Base-by-base conservation (phyloP, 2,113 vertebrate genomes). In the Chlorodrepanis virens region DNA sequence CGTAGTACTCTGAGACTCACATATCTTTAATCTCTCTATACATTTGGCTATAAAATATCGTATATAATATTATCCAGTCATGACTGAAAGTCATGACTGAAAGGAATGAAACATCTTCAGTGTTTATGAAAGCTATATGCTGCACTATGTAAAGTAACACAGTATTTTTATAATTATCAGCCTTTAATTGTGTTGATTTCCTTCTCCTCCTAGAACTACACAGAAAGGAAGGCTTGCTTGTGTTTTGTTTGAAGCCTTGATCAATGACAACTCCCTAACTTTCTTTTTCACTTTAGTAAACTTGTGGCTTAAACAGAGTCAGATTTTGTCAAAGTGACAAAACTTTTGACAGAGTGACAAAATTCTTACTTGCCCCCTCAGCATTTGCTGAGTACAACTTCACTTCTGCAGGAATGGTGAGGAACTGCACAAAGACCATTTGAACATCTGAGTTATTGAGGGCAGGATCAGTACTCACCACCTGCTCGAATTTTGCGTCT, bases 171-270 rank as follows among this genome's bases (percentile, higher is more conserved):
- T 70, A 54, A 74, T 92, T 89, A 90, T 82, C 78, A 70, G 50
- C 49, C 52, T 49, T 89, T 95, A 69, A 63, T 91, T 79, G 29
- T 71, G 52, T 88, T 94, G 31, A 88, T 77, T 94, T 95, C 90
- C 81, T 92, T 47, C 35, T 91, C 21, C 35, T 82, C 47, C 61
- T 76, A 53, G 87, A 83, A 83, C 86, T 90, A 95, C 63, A 59
- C 57, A 84, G 72, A 94, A 71, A 85, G 81, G 85, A 94, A 91
- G 42, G 37, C 28, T 40, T 2, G 3, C 17, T 92, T 57, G 35
- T 69, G 60, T 89, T 91, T 79, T 52, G 21, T 87, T 87, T 84
- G 52, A 65, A 78, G 27, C 7, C 10, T 85, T 59, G 27, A 56
- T 85, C 86, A 88, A 71, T 74, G 78, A 44, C 67, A 64, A 33